Evolutionary conservation across 2,113 vertebrate species (phyloP).

Genomic region (Phasianus colchicus): DNA sequence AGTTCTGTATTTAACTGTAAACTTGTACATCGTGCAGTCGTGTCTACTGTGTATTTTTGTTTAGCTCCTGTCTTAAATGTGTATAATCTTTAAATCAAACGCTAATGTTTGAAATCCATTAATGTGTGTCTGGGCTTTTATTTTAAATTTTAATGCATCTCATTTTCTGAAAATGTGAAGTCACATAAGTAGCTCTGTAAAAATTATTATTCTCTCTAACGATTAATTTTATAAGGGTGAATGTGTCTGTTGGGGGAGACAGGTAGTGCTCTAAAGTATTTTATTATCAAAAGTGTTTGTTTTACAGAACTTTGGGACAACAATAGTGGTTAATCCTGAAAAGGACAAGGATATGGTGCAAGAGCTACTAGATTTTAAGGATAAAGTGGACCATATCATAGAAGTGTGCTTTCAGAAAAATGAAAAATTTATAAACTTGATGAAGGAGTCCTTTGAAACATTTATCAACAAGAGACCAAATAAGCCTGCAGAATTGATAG

Average conservation of each 20-base stretch:
- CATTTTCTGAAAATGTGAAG: conserved; percentile 11
- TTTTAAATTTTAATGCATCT: conserved; percentile 48
- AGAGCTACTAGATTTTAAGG: conserved; percentile 87
- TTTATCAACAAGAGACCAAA: conserved; percentile 88
- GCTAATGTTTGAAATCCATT: conserved; percentile 42
- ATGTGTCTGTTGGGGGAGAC: conserved; percentile 49
- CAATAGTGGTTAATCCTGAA: conserved; percentile 86
- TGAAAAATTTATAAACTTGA: conserved; percentile 84
- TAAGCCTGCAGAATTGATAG: conserved; percentile 87
- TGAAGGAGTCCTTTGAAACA: conserved; percentile 88
- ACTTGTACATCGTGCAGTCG: background rate
- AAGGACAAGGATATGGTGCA: conserved; percentile 89
- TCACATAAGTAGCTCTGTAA: conserved; percentile 31
- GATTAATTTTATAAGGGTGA: background rate
- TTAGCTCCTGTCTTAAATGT: conserved; percentile 45
- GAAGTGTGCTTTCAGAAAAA: conserved; percentile 87
- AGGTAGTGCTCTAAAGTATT: conserved; percentile 55
- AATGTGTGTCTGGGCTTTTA: conserved; percentile 41
- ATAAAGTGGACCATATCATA: conserved; percentile 85
- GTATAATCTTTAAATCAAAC: conserved; percentile 42
- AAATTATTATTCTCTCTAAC: background rate
- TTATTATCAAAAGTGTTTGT: conserved; percentile 74
- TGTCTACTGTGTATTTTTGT: conserved; percentile 25
- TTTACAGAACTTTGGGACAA: conserved; percentile 84
- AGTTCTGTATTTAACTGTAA: conserved; percentile 41